Evolutionary conservation across 2,888 invertebrate species (phyloP).

Genomic region (Mythimna ferrago): DNA sequence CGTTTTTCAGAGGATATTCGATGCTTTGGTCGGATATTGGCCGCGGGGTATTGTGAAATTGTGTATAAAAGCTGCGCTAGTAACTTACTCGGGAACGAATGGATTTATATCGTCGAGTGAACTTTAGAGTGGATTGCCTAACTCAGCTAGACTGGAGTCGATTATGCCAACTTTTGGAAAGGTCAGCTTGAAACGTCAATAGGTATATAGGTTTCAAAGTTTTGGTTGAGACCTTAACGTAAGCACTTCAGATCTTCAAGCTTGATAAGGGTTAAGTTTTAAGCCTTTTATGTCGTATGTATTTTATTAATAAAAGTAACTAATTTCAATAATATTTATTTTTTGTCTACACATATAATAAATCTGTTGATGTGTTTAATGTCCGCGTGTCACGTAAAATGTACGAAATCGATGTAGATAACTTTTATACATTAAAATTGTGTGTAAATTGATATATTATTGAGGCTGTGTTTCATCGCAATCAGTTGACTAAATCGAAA

Average conservation of each 20-base stretch:
- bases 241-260: not conserved
- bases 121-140: slow-evolving; percentile 46
- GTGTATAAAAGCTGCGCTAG: slow-evolving; percentile 27
- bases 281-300: not conserved
- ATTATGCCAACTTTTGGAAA: slow-evolving; percentile 32
- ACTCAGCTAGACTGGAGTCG: slow-evolving; percentile 35
- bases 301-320: not conserved
- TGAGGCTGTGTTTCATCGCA: too few relatives aligned
- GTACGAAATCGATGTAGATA: too few relatives aligned
- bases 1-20: slow-evolving; percentile 68
- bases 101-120: slow-evolving; percentile 42
- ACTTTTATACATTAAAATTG: too few relatives aligned
- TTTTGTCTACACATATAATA: too few relatives aligned
- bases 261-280: not conserved
- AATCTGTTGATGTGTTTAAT: too few relatives aligned
- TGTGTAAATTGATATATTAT: too few relatives aligned
- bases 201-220: slow-evolving; percentile 20
- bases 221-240: slow-evolving; percentile 1
- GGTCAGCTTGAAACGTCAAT: slow-evolving; percentile 40
- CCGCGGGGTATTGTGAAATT: slow-evolving; percentile 51
- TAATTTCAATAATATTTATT: too few relatives aligned
- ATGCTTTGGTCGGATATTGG: slow-evolving; percentile 64
- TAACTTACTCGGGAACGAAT: slow-evolving; percentile 46
- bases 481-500: too few relatives aligned
- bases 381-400: too few relatives aligned